These are phyloP conservation scores for Alcedo quadribrachys DNA, from an alignment of 2,797 vertebrate species.

Conservation along the genomic window DNA sequence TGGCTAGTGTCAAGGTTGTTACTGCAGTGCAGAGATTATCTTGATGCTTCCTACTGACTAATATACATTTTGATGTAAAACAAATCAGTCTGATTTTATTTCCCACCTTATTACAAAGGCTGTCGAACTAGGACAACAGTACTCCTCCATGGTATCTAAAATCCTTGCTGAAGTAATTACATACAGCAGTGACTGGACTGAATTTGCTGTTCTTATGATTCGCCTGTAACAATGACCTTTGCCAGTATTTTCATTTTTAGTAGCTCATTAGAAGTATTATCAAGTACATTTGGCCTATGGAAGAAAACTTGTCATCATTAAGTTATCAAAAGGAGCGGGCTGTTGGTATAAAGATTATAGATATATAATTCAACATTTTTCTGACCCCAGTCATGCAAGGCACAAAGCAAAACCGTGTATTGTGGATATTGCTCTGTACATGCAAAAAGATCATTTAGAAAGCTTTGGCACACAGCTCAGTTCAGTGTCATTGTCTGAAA, in stretches of 20 bases:
- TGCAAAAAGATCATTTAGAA: not conserved
- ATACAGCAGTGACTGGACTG: not conserved
- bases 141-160: not conserved
- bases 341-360: constrained; percentile 30
- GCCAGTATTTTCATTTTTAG: not conserved
- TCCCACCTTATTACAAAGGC: not conserved
- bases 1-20: not conserved
- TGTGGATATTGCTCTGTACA: not conserved
- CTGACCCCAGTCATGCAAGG: not conserved
- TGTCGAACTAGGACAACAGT: not conserved
- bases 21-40: not conserved
- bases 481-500: not conserved
- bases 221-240: constrained; percentile 22
- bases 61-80: not conserved
- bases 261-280: not conserved
- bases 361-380: constrained; percentile 16
- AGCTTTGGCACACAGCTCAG: not conserved
- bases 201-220: constrained; percentile 1
- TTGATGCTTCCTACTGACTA: not conserved
- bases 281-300: not conserved
- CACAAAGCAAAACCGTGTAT: not conserved
- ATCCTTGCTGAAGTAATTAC: not conserved
- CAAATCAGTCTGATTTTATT: constrained; percentile 24
- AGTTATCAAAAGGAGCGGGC: not conserved
- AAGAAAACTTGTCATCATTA: constrained; percentile 5